Conservation (phyloP, 2,113 vertebrate species). For the Noctilio leporinus region DNA sequence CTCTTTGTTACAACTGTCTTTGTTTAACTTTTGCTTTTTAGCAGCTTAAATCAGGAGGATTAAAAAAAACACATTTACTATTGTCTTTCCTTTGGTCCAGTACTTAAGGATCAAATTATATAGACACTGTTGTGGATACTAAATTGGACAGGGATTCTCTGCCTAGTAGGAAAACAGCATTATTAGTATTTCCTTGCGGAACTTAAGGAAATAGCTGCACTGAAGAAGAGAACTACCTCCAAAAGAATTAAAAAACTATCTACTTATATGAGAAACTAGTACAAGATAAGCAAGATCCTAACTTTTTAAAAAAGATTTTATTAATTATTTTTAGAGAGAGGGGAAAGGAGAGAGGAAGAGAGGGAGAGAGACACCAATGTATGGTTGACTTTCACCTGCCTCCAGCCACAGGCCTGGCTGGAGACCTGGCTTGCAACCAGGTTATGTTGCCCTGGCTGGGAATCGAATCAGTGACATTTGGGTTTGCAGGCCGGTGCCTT, state of each 20-base stretch:
- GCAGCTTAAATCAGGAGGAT: constrained; percentile 52
- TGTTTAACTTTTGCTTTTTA: constrained; percentile 7
- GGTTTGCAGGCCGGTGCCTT: no score
- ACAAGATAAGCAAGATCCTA: background rate
- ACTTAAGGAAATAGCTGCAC: constrained; percentile 41
- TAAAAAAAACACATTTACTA: constrained; percentile 36
- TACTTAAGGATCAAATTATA: constrained; percentile 6
- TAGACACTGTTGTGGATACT: constrained; percentile 29
- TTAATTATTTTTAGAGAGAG: no score
- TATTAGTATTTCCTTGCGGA: constrained; percentile 63
- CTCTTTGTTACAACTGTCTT: background rate
- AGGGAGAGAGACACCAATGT: no score
- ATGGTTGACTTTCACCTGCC: no score
- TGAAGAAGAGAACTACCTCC: background rate
- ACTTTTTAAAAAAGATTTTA: no score
- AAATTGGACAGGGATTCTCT: constrained; percentile 49
- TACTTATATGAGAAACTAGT: background rate
- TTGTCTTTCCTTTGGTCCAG: background rate
- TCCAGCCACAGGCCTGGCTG: no score
- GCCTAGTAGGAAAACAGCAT: constrained; percentile 43
- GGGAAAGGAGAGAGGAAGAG: no score
- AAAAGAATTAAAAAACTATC: constrained; percentile 55
- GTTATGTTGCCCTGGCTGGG: no score
- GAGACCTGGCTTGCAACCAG: no score
- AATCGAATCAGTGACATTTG: no score